Conservation (phyloP, 2,888 invertebrate genomes). For the Steinernema carpocapsae region DNA sequence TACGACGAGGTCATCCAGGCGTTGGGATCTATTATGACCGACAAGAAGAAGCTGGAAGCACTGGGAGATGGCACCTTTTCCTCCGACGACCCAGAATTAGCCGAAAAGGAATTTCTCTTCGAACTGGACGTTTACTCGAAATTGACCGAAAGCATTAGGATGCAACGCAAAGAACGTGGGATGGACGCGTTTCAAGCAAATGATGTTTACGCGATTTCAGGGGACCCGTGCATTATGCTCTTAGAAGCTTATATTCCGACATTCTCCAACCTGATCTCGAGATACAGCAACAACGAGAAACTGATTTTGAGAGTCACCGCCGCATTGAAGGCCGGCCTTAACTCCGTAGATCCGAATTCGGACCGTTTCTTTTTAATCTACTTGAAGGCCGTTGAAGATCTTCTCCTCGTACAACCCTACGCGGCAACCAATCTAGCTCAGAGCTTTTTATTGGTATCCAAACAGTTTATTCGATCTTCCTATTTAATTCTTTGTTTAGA, state of each 20-base stretch:
- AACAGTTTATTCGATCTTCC: not conserved
- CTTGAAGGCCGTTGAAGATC: not conserved
- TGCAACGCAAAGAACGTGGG: not conserved
- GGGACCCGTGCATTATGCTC: not conserved
- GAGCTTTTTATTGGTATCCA: slow-evolving; percentile 10
- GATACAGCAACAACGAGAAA: slow-evolving; percentile 23
- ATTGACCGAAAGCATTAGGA: not conserved
- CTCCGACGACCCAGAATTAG: not conserved
- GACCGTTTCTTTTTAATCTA: slow-evolving; percentile 11
- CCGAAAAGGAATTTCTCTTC: slow-evolving; percentile 10
- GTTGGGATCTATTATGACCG: slow-evolving; percentile 1
- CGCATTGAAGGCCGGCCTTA: slow-evolving; percentile 1
- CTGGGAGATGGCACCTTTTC: slow-evolving; percentile 23
- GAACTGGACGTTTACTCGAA: slow-evolving; percentile 22
- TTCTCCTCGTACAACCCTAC: slow-evolving; percentile 6
- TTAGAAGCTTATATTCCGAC: slow-evolving; percentile 12
- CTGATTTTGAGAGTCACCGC: slow-evolving; percentile 6
- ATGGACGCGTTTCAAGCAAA: not conserved
- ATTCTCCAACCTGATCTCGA: not conserved
- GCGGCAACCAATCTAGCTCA: not conserved
- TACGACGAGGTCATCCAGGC: slow-evolving; percentile 2
- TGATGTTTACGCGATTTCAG: not conserved
- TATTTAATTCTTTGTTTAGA: not conserved
- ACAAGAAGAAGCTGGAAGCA: slow-evolving; percentile 23
- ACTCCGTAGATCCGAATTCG: not conserved